Base-by-base conservation (phyloP, 2,888 invertebrate genomes). In the Drosophila lutescens region DNA sequence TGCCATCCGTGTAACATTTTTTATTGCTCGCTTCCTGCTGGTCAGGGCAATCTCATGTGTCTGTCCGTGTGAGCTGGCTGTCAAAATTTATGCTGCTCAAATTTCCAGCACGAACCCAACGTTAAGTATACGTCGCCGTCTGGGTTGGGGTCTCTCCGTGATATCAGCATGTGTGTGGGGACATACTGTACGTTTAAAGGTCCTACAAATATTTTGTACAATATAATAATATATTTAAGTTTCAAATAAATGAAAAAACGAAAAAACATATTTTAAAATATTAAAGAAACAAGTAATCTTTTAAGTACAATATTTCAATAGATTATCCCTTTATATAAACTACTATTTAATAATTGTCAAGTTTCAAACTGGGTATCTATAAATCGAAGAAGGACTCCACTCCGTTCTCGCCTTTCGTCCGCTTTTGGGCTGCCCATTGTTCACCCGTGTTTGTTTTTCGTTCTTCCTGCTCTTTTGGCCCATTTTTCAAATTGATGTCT, bases 401-500 rank as follows among this genome's bases (percentile, higher is more conserved):
- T 26, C 6, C 30, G 8, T 20, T 26, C 49, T 36, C 36, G 36
- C 47, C 41, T n/a, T 53, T 43, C 15, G 23, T 51, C 32, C 55
- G 36, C 36, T 70, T 46, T 50, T 43, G 50, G 58, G 59, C 56
- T 23, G 51, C 17, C 50, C 56, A 62, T 78, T 79, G 79, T 79
- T 79, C 74, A 68, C 57, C 15, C 20, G 44, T 62, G 62, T 46
- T 47, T 66, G 46, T 17, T 56, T 20, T 62, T 50, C 49, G 44
- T 54, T 75, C 44, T 17, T 59, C 30, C 20, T 54, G 36, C 57
- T 56, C 26, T 56, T 44, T 67, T 67, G 63, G 71, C 62, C 67
- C 76, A 86, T 80, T 84, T 80, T 84, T 85, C 77, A 84, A 79
- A 76, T 76, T 78, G 86, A 80, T 85, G 80, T 77, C 86, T 71